Conservation (phyloP, 2,797 vertebrate genomes). For the Odontamblyopus lacepedii region DNA sequence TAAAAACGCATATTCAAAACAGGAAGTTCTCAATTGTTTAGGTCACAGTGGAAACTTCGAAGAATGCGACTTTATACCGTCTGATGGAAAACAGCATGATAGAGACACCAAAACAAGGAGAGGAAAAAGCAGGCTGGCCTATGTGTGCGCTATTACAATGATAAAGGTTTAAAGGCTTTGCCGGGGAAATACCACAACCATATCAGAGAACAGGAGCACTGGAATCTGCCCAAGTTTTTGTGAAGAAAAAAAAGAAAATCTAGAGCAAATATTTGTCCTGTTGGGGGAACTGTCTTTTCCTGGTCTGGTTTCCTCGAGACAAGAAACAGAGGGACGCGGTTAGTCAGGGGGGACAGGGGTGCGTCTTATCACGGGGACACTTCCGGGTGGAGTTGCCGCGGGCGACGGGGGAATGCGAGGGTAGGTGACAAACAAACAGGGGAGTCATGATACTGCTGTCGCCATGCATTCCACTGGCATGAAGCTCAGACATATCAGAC, state of each 20-base stretch:
- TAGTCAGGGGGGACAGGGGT: conserved; percentile 31
- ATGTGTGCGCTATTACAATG: conserved; percentile 16
- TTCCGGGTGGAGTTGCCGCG: conserved; percentile 38
- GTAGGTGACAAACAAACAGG: conserved; percentile 50
- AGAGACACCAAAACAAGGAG: conserved; percentile 19
- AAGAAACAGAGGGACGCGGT: conserved; percentile 16
- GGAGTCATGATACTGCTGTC: conserved; percentile 20
- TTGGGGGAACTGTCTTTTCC: conserved; percentile 25
- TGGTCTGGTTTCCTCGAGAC: conserved; percentile 32
- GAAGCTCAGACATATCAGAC: conserved; percentile 37
- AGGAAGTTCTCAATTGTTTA: conserved; percentile 22
- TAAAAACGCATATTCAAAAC: conserved; percentile 14
- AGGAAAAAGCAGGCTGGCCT: conserved; percentile 45
- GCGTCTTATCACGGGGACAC: conserved; percentile 58
- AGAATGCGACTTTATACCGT: conserved; percentile 20
- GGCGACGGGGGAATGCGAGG: conserved; percentile 56
- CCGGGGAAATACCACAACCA: conserved; percentile 57
- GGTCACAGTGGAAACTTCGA: background rate
- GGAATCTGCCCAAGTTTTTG: conserved; percentile 56
- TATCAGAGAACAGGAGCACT: conserved; percentile 56
- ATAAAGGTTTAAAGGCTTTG: conserved; percentile 26
- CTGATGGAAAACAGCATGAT: conserved; percentile 13
- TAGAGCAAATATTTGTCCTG: conserved; percentile 67
- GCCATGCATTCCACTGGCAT: conserved; percentile 44
- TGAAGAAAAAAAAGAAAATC: conserved; percentile 27